Evolutionary conservation across 2,888 invertebrate species (phyloP).

Genomic region (Trachelus troglodyta): DNA sequence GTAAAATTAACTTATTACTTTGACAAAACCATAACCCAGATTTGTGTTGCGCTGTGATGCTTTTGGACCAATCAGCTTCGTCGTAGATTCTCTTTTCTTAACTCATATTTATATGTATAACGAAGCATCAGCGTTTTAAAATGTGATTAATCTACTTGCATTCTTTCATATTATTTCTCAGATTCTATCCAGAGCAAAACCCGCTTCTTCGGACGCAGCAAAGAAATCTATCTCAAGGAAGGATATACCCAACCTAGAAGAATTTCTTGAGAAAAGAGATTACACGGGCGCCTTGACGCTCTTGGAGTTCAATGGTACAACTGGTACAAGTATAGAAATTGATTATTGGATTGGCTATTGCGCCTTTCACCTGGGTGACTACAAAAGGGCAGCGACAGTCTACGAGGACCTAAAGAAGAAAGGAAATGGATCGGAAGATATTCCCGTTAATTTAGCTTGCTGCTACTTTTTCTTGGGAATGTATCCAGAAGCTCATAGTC

Average conservation of each 20-base stretch:
- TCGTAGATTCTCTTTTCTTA: not conserved
- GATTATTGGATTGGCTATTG: conserved; percentile 95
- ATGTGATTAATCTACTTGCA: not conserved
- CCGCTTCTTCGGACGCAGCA: conserved; percentile 72
- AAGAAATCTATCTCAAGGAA: conserved; percentile 64
- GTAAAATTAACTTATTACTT: not conserved
- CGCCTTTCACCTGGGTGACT: conserved; percentile 95
- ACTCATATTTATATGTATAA: not conserved
- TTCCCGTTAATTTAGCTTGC: conserved; percentile 87
- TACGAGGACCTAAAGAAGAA: conserved; percentile 73
- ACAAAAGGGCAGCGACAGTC: conserved; percentile 72
- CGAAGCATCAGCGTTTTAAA: not conserved
- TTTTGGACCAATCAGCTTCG: not conserved
- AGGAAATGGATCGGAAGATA: conserved; percentile 71
- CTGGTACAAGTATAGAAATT: conserved; percentile 67
- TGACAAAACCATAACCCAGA: not conserved
- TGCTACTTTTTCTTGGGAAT: conserved; percentile 95
- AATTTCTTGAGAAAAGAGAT: conserved; percentile 89
- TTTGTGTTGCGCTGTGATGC: not conserved
- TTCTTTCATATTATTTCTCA: conserved; percentile 51
- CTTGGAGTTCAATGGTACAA: conserved; percentile 77
- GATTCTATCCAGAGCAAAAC: conserved; percentile 87
- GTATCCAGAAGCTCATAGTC: conserved; percentile 79
- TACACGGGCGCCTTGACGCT: conserved; percentile 95
- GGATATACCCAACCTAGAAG: conserved; percentile 84